These are phyloP conservation scores for Drosophila sproati DNA, from an alignment of 1,140 invertebrate genomes.

Conservation along the genomic window DNA sequence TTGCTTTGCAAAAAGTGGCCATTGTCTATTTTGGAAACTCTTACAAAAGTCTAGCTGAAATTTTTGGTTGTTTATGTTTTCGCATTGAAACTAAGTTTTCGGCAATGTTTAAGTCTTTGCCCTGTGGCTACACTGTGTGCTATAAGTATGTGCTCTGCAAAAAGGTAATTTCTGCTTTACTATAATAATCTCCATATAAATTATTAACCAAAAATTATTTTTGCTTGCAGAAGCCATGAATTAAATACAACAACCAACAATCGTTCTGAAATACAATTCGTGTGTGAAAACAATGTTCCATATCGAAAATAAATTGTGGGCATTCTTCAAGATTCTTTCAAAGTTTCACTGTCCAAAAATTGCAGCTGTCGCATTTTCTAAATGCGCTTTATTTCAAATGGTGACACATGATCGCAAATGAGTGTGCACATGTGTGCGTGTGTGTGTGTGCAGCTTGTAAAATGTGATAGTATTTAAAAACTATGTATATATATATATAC, in stretches of 20 bases:
- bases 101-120: constrained; percentile 14
- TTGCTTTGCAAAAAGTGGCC: constrained; percentile 43
- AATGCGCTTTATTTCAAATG: constrained; percentile 35
- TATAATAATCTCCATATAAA: neutral
- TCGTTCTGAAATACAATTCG: no score
- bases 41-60: constrained; percentile 44
- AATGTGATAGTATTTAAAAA: constrained; percentile 7
- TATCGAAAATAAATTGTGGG: no score
- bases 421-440: neutral
- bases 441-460: constrained; percentile 4
- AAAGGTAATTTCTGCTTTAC: neutral
- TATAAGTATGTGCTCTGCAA: constrained; percentile 17
- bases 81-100: constrained; percentile 13
- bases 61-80: constrained; percentile 48
- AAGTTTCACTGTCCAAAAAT: no score
- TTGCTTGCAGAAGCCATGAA: no score
- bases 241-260: no score
- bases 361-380: constrained; percentile 16
- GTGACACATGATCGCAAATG: constrained; percentile 13
- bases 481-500: neutral
- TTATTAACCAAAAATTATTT: no score
- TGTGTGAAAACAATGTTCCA: no score
- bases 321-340: no score
- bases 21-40: constrained; percentile 75
- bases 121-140: constrained; percentile 33